Evolutionary conservation across 2,888 invertebrate genomes (phyloP).

Genomic region (Polia nebulosa): DNA sequence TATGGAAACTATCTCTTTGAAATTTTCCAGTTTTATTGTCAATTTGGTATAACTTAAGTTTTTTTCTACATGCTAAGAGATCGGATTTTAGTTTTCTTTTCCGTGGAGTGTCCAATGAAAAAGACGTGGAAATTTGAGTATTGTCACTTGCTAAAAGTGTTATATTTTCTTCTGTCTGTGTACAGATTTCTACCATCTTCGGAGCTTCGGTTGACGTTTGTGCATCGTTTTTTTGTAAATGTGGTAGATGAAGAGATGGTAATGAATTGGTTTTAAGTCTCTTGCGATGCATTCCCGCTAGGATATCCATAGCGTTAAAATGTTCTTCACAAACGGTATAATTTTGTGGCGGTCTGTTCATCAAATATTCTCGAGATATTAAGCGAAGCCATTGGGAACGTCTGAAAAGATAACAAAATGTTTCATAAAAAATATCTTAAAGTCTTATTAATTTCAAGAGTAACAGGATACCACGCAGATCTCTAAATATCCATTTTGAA

Average conservation of each 20-base stretch:
- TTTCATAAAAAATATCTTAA: not conserved
- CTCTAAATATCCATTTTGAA: too few relatives aligned
- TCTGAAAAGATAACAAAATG: constrained; percentile 16
- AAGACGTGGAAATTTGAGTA: not conserved
- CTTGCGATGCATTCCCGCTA: not conserved
- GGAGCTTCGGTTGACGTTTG: too few relatives aligned
- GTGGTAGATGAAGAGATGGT: constrained; percentile 10
- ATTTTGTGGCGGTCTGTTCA: constrained; percentile 1
- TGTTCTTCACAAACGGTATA: constrained; percentile 16
- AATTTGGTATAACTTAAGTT: not conserved
- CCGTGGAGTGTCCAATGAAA: not conserved
- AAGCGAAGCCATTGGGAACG: constrained; percentile 19
- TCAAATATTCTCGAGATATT: constrained; percentile 18
- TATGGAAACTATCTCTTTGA: not conserved
- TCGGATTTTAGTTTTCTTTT: not conserved
- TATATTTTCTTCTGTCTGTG: not conserved
- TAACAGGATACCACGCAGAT: too few relatives aligned
- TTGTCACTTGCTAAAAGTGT: not conserved
- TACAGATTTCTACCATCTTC: too few relatives aligned
- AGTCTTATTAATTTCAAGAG: too few relatives aligned
- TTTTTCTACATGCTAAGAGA: not conserved
- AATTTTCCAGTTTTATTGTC: not conserved
- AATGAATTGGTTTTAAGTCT: constrained; percentile 5
- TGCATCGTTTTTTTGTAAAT: too few relatives aligned
- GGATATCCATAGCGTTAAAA: constrained; percentile 2